phyloP scores from a whole-genome alignment of 2,797 vertebrate species.

The Rhabdophis nuchalis region DNA sequence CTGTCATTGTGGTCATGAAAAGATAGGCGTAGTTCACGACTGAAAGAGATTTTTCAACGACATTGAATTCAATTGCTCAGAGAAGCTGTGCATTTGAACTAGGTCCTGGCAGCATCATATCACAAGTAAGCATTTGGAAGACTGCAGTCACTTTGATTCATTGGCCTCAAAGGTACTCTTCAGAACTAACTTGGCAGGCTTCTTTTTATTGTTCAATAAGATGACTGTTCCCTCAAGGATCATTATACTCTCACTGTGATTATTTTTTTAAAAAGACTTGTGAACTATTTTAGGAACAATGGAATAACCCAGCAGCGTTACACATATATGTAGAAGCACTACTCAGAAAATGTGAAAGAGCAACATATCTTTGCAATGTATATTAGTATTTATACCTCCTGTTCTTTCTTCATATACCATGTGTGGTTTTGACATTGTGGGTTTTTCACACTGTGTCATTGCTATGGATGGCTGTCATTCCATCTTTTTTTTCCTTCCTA shows the following conservation, averaged over 20 bases:
- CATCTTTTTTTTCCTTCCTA: background rate
- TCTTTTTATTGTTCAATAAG: background rate
- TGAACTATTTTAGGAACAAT: background rate
- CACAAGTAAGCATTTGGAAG: background rate
- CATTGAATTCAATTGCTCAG: background rate
- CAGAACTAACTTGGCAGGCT: background rate
- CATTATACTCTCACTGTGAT: background rate
- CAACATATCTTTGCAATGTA: background rate
- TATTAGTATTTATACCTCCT: background rate
- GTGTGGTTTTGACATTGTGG: background rate
- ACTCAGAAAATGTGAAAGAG: background rate
- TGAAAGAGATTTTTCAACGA: background rate
- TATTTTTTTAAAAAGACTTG: background rate
- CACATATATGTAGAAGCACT: background rate
- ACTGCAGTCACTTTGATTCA: background rate
- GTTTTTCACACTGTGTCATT: background rate
- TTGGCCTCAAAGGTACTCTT: background rate
- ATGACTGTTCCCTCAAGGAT: background rate
- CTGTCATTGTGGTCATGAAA: background rate
- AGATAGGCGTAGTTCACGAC: background rate
- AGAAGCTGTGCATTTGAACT: background rate
- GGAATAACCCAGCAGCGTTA: background rate
- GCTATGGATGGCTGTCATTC: background rate
- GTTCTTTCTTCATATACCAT: background rate
- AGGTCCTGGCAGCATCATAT: background rate